Evolutionary conservation across 2,113 vertebrate genomes (phyloP), one percentile per base, ranked within the genome.

Genomic region (Triplophysa siluroides): DNA sequence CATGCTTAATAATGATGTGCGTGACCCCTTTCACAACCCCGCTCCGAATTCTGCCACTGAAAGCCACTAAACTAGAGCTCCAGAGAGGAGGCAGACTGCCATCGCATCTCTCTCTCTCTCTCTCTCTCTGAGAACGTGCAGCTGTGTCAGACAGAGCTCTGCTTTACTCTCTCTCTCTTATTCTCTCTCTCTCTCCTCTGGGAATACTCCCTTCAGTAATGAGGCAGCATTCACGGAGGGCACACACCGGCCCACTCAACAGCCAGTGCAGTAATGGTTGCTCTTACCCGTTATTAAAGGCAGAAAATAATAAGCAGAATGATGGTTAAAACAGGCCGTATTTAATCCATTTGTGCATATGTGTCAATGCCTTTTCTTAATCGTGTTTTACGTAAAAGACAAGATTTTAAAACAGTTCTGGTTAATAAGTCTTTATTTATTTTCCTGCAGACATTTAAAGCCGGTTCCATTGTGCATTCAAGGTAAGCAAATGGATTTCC

Each of bases 401-500:
- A 45, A 50, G 18, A 0, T 61, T 61, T 52, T 26, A 38, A 61
- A 18, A 11, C 4, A 63, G 13, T 45, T 66, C 62, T 23, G 41
- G 23, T 68, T 38, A 62, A 65, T 56, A 56, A 29, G 14, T 5
- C 29, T 58, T 52, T 79, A 21, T 67, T 16, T 58, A 19, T 78
- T 71, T 72, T 43, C 41, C 43, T 60, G 29, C 76, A 84, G 83
- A 84, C 45, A n/a, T 69, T 64, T 84, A 61, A 78, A 74, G 29
- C 60, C 19, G 13, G 56, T 24, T 14, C 16, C 73, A 69, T 75
- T 70, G 70, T 64, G 73, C 76, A 18, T 83, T 80, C 75, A 88
- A 91, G 92, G 92, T 93, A 92, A 90, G 92, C 76, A 33, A 70
- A 18, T 24, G 1, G 78, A 61, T 68, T n/a, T 60, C 2, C 12